Evolutionary conservation across 2,113 vertebrate genomes (phyloP).

Genomic region (Zootoca vivipara): DNA sequence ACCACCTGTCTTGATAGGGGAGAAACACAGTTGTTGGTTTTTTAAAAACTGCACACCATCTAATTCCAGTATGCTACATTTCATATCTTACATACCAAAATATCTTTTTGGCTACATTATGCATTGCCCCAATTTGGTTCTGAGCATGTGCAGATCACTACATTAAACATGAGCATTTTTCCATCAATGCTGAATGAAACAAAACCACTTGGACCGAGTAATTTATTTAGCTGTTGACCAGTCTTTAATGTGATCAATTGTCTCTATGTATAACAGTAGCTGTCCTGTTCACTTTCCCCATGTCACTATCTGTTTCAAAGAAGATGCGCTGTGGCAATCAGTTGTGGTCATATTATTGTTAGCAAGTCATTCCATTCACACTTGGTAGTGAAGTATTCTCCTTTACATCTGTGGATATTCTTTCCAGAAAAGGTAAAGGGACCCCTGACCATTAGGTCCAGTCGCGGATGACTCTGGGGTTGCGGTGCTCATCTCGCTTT

Average conservation of each 20-base stretch:
- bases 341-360: background rate
- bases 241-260: slow-evolving; percentile 41
- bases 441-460: no score
- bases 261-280: slow-evolving; percentile 27
- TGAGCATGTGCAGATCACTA: background rate
- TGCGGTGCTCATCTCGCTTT: no score
- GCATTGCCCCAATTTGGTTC: background rate
- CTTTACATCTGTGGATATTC: slow-evolving; percentile 34
- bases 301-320: slow-evolving; percentile 48
- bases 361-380: slow-evolving; percentile 29
- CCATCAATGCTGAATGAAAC: slow-evolving; percentile 20
- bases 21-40: background rate
- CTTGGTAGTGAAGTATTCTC: slow-evolving; percentile 29
- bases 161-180: background rate
- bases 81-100: background rate
- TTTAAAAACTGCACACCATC: background rate
- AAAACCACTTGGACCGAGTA: slow-evolving; percentile 40
- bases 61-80: background rate
- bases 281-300: slow-evolving; percentile 14
- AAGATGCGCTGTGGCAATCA: slow-evolving; percentile 27
- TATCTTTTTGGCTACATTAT: background rate
- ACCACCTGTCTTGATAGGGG: background rate
- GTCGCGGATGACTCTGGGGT: no score
- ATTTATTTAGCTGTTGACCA: slow-evolving; percentile 50
- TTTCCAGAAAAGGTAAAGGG: no score